Conservation (phyloP, 2,888 invertebrate species). For the Podotricha telesiphe region DNA sequence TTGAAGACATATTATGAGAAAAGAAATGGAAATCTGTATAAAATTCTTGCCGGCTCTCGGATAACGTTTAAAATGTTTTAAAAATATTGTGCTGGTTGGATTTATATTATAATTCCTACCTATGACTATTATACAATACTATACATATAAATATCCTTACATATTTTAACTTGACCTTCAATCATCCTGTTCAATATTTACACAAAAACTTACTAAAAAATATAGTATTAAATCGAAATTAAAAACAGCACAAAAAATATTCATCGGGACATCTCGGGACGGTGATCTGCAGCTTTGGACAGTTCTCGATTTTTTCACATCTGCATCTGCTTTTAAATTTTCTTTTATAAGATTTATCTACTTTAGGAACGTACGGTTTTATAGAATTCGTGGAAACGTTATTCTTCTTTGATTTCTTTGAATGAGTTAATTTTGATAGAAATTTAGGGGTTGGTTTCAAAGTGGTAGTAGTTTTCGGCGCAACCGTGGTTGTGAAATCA, state of each 20-base stretch:
- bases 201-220: too few relatives aligned
- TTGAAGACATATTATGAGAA: too few relatives aligned
- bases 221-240: slow-evolving; percentile 31
- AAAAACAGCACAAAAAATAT: slow-evolving; percentile 78
- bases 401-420: slow-evolving; percentile 52
- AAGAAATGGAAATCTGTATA: too few relatives aligned
- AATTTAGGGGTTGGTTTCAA: slow-evolving; percentile 53
- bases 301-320: slow-evolving; percentile 78
- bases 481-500: slow-evolving; percentile 44
- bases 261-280: slow-evolving; percentile 77
- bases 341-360: slow-evolving; percentile 59
- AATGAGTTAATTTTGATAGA: slow-evolving; percentile 66
- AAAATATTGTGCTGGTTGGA: too few relatives aligned
- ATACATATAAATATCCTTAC: too few relatives aligned
- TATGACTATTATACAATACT: too few relatives aligned
- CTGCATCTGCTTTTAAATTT: slow-evolving; percentile 70
- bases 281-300: slow-evolving; percentile 75
- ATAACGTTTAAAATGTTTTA: too few relatives aligned
- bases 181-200: neutral
- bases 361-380: slow-evolving; percentile 51
- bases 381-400: slow-evolving; percentile 45
- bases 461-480: slow-evolving; percentile 46
- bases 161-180: neutral
- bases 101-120: too few relatives aligned
- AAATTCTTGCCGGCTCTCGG: too few relatives aligned